Percentiles rank a stretch among this genome's conserved stretches.
These are phyloP conservation scores for Corythoichthys intestinalis DNA, from an alignment of 2,113 vertebrate genomes.

Conservation along the genomic window DNA sequence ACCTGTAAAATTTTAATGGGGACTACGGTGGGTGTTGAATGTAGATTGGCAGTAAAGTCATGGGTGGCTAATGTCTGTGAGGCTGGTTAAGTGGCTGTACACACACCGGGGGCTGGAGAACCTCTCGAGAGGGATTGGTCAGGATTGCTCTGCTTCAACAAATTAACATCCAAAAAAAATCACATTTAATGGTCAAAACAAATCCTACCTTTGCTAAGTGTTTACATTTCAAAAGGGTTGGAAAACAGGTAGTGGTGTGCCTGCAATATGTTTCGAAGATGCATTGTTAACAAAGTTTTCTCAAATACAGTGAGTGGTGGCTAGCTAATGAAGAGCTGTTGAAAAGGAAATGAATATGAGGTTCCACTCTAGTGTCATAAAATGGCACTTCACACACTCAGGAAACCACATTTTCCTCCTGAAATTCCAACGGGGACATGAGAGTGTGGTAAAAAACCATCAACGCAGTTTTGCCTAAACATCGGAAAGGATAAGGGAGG, in stretches of 20 bases:
- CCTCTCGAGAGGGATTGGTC: constrained; percentile 70
- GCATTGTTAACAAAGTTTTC: constrained; percentile 67
- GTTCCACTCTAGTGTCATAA: constrained; percentile 76
- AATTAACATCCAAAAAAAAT: constrained; percentile 31
- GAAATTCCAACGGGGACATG: constrained; percentile 69
- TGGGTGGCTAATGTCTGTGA: constrained; percentile 84
- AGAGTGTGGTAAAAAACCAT: constrained; percentile 61
- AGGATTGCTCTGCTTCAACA: constrained; percentile 61
- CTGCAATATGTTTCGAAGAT: constrained; percentile 58
- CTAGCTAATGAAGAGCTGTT: constrained; percentile 75
- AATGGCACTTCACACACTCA: constrained; percentile 75
- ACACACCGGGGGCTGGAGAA: constrained; percentile 72
- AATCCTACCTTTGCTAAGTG: constrained; percentile 55
- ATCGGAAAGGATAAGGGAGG: constrained; percentile 13
- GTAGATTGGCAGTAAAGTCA: constrained; percentile 92
- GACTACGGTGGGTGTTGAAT: constrained; percentile 81
- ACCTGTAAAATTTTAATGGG: constrained; percentile 99
- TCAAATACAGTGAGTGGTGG: constrained; percentile 59
- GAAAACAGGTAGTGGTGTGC: constrained; percentile 50
- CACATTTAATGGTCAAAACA: constrained; percentile 1
- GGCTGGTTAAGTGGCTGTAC: constrained; percentile 88
- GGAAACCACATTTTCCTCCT: constrained; percentile 71
- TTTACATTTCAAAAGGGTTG: constrained; percentile 31
- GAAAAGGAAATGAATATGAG: constrained; percentile 74
- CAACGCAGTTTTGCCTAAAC: constrained; percentile 50